A percentile compares a stretch with the other conserved stretches of the same genome.
phyloP scores from a whole-genome alignment of 2,797 vertebrate genomes.

The Ceyx erithaca region DNA sequence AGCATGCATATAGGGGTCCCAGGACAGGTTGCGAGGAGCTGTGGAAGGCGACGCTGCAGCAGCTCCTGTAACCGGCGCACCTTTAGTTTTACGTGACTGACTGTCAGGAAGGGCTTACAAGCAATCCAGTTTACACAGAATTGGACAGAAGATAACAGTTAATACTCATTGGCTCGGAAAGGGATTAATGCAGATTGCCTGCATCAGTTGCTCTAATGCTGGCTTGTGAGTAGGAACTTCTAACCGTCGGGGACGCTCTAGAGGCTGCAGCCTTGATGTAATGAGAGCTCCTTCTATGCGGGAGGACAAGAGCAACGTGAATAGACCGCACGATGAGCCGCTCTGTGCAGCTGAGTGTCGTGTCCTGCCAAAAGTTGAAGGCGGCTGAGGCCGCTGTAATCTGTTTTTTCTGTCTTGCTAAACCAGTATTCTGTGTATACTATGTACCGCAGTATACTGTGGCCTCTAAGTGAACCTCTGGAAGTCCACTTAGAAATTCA shows the following conservation, averaged over 20 bases:
- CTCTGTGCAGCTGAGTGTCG: neutral
- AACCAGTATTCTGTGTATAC: neutral
- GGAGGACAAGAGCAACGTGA: slow-evolving; percentile 1
- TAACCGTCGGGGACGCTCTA: neutral
- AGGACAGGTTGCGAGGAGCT: neutral
- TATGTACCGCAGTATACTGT: neutral
- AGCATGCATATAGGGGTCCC: neutral
- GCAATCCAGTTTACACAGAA: neutral
- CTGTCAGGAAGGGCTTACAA: neutral
- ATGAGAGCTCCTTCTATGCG: neutral
- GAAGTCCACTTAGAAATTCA: neutral
- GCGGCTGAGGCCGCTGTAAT: neutral
- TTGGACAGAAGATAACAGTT: neutral
- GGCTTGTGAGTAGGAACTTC: neutral
- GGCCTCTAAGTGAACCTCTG: neutral
- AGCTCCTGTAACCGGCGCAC: neutral
- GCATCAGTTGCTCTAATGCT: neutral
- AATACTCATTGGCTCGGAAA: neutral
- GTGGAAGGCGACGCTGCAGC: accelerated
- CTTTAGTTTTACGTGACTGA: neutral
- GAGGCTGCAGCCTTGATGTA: neutral
- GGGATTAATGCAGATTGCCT: neutral
- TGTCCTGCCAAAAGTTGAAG: slow-evolving; percentile 20
- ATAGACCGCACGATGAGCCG: neutral
- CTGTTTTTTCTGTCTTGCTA: neutral